These are phyloP conservation scores for Typhlichthys subterraneus DNA, from an alignment of 2,797 vertebrate genomes.

Conservation along the genomic window DNA sequence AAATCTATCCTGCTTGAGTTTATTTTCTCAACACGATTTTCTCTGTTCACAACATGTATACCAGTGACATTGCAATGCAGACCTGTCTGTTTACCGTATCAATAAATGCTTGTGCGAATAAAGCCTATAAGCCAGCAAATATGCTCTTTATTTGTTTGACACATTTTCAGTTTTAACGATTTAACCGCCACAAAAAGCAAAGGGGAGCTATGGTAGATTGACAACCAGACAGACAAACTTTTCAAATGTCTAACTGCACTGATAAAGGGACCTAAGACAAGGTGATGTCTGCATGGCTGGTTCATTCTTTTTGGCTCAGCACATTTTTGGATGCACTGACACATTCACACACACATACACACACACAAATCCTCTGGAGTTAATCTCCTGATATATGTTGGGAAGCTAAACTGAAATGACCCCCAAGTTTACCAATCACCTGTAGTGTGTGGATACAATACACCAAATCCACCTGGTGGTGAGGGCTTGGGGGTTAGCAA, in stretches of 20 bases:
- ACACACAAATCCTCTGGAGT: slow-evolving; percentile 18
- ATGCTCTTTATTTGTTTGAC: no score
- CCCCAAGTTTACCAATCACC: slow-evolving; percentile 35
- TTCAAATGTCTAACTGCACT: no score
- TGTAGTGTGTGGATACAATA: slow-evolving; percentile 33
- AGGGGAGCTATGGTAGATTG: not conserved
- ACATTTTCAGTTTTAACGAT: no score
- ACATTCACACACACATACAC: slow-evolving; percentile 4
- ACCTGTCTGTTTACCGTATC: no score
- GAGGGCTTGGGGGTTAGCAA: slow-evolving; percentile 17
- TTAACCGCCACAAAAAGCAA: not conserved
- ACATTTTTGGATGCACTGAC: slow-evolving; percentile 30
- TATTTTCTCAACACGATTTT: no score
- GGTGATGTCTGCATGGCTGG: not conserved
- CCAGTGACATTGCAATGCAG: no score
- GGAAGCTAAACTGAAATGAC: slow-evolving; percentile 29
- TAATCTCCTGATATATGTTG: slow-evolving; percentile 39
- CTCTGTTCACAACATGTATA: no score
- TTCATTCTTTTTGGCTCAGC: slow-evolving; percentile 39
- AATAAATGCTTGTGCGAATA: no score
- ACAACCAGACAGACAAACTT: not conserved
- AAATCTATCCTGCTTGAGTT: no score
- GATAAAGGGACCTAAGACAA: not conserved
- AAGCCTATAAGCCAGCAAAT: no score
- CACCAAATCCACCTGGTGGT: slow-evolving; percentile 39